Conservation (phyloP, 2,113 vertebrate genomes). For the Sakesphorus luctuosus region DNA sequence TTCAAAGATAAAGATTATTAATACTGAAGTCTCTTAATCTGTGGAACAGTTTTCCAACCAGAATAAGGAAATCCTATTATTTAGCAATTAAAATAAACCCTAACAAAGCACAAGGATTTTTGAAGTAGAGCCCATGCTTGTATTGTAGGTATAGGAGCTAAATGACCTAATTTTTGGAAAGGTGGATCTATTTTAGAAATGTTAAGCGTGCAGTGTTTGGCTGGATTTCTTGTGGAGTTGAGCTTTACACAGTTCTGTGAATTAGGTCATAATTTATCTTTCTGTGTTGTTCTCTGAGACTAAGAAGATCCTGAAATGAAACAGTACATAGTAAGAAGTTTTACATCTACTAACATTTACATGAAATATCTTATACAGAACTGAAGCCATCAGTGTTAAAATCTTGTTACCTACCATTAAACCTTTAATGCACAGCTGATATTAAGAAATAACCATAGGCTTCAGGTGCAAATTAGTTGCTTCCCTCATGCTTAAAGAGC, state of each 20-base stretch:
- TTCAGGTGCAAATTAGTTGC: background rate
- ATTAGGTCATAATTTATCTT: conserved; percentile 18
- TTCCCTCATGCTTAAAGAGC: background rate
- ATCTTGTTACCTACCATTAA: background rate
- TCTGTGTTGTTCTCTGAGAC: background rate
- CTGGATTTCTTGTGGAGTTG: background rate
- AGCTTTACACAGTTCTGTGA: background rate
- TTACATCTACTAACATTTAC: background rate
- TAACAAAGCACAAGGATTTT: background rate
- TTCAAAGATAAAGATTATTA: background rate
- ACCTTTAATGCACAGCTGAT: background rate
- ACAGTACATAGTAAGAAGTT: background rate
- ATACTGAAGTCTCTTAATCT: background rate
- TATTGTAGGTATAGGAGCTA: background rate
- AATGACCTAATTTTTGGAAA: conserved; percentile 35
- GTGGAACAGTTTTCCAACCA: background rate
- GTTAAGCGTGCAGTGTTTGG: background rate
- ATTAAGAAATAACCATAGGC: background rate
- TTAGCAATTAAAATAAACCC: background rate
- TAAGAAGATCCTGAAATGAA: background rate
- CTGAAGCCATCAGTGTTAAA: background rate
- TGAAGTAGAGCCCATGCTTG: background rate
- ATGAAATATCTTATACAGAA: background rate
- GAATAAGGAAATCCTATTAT: background rate
- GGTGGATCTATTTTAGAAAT: conserved; percentile 14